Evolutionary conservation across 2,797 vertebrate genomes (phyloP).

Genomic region (Brachyalestes nurse): DNA sequence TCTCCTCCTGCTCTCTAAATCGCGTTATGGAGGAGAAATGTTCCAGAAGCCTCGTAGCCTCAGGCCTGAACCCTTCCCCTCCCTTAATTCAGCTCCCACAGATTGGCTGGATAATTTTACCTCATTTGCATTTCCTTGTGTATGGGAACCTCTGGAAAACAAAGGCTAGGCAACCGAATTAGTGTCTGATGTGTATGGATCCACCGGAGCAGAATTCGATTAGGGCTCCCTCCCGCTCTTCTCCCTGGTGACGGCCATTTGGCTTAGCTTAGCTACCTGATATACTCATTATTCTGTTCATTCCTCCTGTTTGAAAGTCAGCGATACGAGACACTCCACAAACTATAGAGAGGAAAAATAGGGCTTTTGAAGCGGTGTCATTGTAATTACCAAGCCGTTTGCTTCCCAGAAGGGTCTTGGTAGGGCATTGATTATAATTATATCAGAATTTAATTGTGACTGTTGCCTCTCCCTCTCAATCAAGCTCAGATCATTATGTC

Average conservation of each 20-base stretch:
- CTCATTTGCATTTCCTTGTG: conserved; percentile 51
- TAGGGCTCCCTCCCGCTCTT: conserved; percentile 36
- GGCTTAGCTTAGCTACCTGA: conserved; percentile 34
- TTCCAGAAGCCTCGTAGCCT: conserved; percentile 24
- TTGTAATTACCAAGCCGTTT: conserved; percentile 46
- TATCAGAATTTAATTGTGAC: conserved; percentile 52
- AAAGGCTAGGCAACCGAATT: conserved; percentile 43
- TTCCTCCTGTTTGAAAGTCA: conserved; percentile 27
- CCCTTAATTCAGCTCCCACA: conserved; percentile 32
- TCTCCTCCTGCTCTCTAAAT: conserved; percentile 39
- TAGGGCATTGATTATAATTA: conserved; percentile 54
- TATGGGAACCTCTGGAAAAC: conserved; percentile 42
- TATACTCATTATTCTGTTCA: conserved; percentile 23
- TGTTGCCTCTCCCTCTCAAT: conserved; percentile 41
- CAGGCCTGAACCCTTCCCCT: conserved; percentile 17
- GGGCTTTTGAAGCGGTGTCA: conserved; percentile 23
- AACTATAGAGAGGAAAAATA: conserved; percentile 5
- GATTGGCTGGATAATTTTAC: conserved; percentile 52
- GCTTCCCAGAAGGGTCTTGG: conserved; percentile 41
- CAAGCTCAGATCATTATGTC: conserved; percentile 45
- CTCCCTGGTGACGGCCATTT: conserved; percentile 35
- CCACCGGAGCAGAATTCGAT: conserved; percentile 48
- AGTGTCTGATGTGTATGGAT: conserved; percentile 51
- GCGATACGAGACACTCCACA: conserved; percentile 6
- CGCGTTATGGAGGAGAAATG: conserved; percentile 19